Base-by-base conservation (phyloP, 2,888 invertebrate species). In the Glaucopsyche alexis region DNA sequence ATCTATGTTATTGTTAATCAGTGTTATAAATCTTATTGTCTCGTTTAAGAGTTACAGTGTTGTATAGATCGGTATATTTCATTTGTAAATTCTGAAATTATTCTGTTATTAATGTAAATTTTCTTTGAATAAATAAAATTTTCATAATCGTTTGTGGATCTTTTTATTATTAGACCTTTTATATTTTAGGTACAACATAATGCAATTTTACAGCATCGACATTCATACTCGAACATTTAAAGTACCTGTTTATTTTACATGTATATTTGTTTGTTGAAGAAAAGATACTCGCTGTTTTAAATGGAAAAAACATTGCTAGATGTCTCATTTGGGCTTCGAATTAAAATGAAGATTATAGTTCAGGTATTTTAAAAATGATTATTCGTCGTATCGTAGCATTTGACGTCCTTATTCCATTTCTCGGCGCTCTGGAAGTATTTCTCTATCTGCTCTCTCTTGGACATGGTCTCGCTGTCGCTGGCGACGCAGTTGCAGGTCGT, bases 21-120 rank as follows among this genome's bases (percentile, higher is more conserved):
- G 87, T 92, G 93, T 93, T 92, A 87, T 85, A 87, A 90, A 90
- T 88, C 90, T 91, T 90, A 87, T 90, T 86, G 87, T 91, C 91
- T 91, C 89, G 89, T 90, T 90, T 92, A 91, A 91, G 89, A 89
- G 90, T 91, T 89, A 89, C 89, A 89, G 90, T 93, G 91, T 91
- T 92, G 93, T 93, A 92, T 92, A 92, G 91, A 91, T 89, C 83
- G 86, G 85, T 91, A 91, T 82, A 85, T 87, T 91, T 91, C 80
- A 89, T 92, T 92, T 93, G 87, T 89, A 89, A 90, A 87, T 88
- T 90, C 89, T 87, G 86, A 91, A 80, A 89, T 89, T 89, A 88
- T 93, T 92, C 85, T 91, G 91, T 92, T 92, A 88, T 87, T 85
- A 90, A 87, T 89, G 91, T 92, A 91, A 91, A 87, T 83, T 93